phyloP scores from a whole-genome alignment of 2,797 vertebrate genomes.

The Labroides dimidiatus region DNA sequence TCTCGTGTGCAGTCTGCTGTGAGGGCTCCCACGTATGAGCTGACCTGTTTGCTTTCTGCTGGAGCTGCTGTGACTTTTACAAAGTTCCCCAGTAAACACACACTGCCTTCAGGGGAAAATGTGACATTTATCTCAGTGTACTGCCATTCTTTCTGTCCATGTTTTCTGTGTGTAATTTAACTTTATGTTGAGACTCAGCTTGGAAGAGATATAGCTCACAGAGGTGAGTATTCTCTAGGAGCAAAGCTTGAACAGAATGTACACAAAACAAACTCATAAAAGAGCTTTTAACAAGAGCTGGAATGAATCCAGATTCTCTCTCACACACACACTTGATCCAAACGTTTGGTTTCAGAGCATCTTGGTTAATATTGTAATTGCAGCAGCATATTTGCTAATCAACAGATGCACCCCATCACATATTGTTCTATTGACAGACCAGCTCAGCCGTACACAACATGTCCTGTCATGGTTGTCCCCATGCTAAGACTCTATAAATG shows the following conservation, averaged over 20 bases:
- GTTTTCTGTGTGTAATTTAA: too few relatives aligned
- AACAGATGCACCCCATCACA: background rate
- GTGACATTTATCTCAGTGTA: slow-evolving; percentile 74
- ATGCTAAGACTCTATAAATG: too few relatives aligned
- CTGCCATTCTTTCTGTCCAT: slow-evolving; percentile 6
- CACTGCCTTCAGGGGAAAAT: slow-evolving; percentile 59
- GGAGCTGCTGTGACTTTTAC: slow-evolving; percentile 74
- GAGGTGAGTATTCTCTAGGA: too few relatives aligned
- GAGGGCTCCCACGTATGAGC: slow-evolving; percentile 60
- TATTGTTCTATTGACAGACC: background rate
- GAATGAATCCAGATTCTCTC: background rate
- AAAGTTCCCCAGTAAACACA: slow-evolving; percentile 76
- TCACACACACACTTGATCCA: too few relatives aligned
- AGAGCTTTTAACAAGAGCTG: too few relatives aligned
- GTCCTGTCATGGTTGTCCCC: background rate
- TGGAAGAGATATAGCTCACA: too few relatives aligned
- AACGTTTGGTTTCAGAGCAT: too few relatives aligned
- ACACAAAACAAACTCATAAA: too few relatives aligned
- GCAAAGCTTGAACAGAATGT: too few relatives aligned
- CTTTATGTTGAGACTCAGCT: too few relatives aligned
- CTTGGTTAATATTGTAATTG: background rate
- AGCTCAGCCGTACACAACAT: background rate
- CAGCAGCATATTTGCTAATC: too few relatives aligned
- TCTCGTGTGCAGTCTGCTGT: slow-evolving; percentile 72
- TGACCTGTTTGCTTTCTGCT: slow-evolving; percentile 77